Evolutionary conservation across 2,888 invertebrate genomes (phyloP), one percentile per base, ranked within the genome.

Genomic region (Bombylius discolor): DNA sequence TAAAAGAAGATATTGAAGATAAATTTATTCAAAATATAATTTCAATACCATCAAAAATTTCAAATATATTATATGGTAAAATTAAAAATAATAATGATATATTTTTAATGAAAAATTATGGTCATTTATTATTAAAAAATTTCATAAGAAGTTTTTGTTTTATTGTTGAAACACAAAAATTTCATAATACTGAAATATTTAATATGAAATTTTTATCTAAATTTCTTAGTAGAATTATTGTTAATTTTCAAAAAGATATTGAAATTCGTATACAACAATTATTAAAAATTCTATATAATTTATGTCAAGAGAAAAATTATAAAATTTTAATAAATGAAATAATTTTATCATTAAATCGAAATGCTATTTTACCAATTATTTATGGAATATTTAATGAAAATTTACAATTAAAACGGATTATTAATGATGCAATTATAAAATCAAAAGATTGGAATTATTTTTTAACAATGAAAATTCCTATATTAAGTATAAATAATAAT

Each of bases 21-120:
- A 75, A 74, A 44, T 79, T 78, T 32, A 75, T 85, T 0, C 85
- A 85, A 65, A 64, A 80, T 50, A 64, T 89, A 53, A 72, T 81
- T 8, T 84, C 85, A 4, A 64, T 90, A 52, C 89, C 90, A 0
- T 81, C 77, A 63, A 75, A 84, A 61, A 73, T 89, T 47, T 85
- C 87, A 9, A 91, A 91, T 66, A 78, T 77, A 62, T 63, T 83
- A 36, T 72, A 81, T 59, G 74, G 73, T 2, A 73, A 79, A 39
- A 74, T 73, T 3, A 3, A 23, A 23, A 73, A 79, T 39, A 74
- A 81, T 6, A 79, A 82, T 0, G 75, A 77, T 57, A 74, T 78
- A 23, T 87, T 85, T 65, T 71, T 77, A 0, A 74, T 79, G 0
- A 74, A 78, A 14, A 75, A 74, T 32, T 88, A 80, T 67, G 75